phyloP scores from a whole-genome alignment of 2,113 vertebrate genomes.

The Pollimyrus isidori region DNA sequence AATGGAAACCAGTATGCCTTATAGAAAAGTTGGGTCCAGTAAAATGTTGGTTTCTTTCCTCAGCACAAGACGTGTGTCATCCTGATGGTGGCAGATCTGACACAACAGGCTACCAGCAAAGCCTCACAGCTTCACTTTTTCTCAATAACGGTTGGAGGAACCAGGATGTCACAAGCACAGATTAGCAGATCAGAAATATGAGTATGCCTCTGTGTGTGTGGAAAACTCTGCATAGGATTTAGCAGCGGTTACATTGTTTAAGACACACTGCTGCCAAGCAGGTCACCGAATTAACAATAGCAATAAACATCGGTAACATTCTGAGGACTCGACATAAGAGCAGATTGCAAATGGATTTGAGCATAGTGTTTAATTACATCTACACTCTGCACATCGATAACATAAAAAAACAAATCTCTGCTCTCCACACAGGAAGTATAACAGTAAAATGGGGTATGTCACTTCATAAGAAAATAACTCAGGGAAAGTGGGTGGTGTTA shows the following conservation, averaged over 20 bases:
- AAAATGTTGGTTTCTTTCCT: neutral
- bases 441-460: too few species aligned
- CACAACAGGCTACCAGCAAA: neutral
- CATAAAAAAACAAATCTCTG: neutral
- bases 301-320: neutral
- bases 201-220: neutral
- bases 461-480: neutral
- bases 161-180: neutral
- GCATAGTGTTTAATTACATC: neutral
- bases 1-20: neutral
- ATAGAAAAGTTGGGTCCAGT: too few species aligned
- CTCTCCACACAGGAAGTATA: neutral
- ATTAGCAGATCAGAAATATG: neutral
- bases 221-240: neutral
- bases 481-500: neutral
- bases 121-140: neutral
- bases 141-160: neutral
- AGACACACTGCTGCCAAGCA: neutral
- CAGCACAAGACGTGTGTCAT: neutral
- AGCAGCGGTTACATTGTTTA: neutral
- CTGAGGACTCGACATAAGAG: neutral
- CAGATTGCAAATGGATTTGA: neutral
- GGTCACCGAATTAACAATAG: neutral
- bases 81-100: neutral
- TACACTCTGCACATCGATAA: neutral